Evolutionary conservation across 1,140 invertebrate species (phyloP).

Genomic region (Ips nitidus): DNA sequence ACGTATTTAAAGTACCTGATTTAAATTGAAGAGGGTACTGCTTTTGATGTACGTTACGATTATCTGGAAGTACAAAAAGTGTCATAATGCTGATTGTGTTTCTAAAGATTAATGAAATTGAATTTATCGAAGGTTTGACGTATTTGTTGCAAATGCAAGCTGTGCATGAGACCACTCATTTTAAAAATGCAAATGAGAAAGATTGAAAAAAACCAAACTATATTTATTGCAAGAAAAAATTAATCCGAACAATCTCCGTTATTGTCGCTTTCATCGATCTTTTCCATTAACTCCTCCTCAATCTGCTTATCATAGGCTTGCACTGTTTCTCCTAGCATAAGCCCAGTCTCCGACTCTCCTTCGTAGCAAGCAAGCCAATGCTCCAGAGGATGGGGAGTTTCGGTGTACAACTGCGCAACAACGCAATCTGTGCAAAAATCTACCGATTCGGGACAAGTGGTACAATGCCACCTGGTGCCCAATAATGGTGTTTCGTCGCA

Average conservation of each 20-base stretch:
- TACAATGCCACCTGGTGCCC: constrained; percentile 72
- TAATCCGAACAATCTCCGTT: not conserved
- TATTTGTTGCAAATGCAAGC: too few species aligned
- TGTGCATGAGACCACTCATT: too few species aligned
- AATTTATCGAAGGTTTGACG: too few species aligned
- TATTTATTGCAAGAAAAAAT: not conserved
- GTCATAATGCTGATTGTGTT: too few species aligned
- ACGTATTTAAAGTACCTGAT: too few species aligned
- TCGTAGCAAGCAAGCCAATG: constrained; percentile 43
- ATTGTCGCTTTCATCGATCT: not conserved
- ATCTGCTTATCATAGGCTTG: constrained; percentile 23
- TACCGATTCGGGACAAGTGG: constrained; percentile 51
- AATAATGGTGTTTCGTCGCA: constrained; percentile 68
- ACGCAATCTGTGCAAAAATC: constrained; percentile 54
- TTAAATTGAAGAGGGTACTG: too few species aligned
- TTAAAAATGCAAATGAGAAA: not conserved
- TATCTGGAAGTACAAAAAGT: too few species aligned
- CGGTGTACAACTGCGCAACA: constrained; percentile 49
- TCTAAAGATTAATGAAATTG: too few species aligned
- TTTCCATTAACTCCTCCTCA: constrained; percentile 12
- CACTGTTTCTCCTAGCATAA: not conserved
- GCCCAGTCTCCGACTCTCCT: constrained; percentile 15
- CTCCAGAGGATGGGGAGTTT: constrained; percentile 46
- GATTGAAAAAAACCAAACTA: not conserved
- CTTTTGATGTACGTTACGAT: too few species aligned